phyloP scores from a whole-genome alignment of 2,797 vertebrate species.

The Podargus strigoides region DNA sequence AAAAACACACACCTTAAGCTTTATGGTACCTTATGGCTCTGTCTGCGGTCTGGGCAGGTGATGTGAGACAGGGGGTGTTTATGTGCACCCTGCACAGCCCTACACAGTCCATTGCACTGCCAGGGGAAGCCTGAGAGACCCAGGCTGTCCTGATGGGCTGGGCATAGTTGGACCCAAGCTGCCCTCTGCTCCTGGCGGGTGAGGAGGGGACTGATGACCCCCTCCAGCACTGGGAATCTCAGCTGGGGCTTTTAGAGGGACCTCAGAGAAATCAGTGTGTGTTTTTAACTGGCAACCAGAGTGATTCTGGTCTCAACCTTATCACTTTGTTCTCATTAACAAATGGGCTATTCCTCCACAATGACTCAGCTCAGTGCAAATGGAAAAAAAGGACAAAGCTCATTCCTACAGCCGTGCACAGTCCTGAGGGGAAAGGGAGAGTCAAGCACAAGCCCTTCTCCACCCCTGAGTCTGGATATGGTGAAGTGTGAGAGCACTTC shows the following conservation, averaged over 20 bases:
- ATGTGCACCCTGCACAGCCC: background rate
- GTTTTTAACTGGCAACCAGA: background rate
- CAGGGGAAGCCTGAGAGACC: background rate
- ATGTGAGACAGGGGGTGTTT: background rate
- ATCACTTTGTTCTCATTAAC: background rate
- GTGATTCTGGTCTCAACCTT: background rate
- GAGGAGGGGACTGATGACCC: background rate
- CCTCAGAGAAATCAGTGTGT: background rate
- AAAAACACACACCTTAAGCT: slow-evolving; percentile 7
- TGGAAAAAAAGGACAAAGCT: background rate
- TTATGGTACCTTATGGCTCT: background rate
- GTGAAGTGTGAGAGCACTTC: background rate
- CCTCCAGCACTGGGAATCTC: background rate
- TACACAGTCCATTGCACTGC: accelerated
- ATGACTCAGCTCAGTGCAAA: background rate
- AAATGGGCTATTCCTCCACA: background rate
- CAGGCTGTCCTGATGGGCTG: background rate
- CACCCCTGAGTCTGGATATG: accelerated
- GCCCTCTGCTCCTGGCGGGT: too few species aligned
- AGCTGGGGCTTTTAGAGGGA: background rate
- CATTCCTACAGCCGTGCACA: background rate
- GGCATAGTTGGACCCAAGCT: background rate
- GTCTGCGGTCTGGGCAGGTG: background rate
- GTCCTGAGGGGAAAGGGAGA: background rate
- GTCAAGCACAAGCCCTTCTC: background rate